Evolutionary conservation across 2,113 vertebrate genomes (phyloP), one percentile per base, ranked within the genome.

Genomic region (Lathamus discolor): DNA sequence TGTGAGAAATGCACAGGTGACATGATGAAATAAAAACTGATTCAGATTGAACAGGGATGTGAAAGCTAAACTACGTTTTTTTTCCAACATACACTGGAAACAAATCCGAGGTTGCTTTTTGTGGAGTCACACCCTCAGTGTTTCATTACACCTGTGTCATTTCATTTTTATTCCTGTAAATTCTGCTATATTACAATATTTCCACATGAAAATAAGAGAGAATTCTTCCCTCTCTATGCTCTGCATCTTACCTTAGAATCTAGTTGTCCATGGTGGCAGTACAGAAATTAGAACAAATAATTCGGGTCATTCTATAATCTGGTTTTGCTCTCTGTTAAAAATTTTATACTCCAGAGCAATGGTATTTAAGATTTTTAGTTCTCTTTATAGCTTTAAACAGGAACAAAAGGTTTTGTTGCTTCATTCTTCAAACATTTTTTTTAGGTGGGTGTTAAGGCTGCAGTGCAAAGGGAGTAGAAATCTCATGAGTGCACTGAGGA

Each of bases 401-500:
- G 75, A 87, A 49, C 11, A 78, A 44, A 46, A 73, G 23, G 28
- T 82, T 63, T 83, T 91, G 16, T 64, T 90, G 33, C 29, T 82
- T 78, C 17, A 11, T 63, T 76, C 33, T 88, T 69, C 64, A 33
- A 73, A 70, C n/a, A 2, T n/a, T 35, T 59, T 63, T 86, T 87
- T 77, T 82, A 99, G 99, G 69, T 99, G 99, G 99, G 88, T 97
- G 28, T 96, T 98, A 92, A 82, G 67, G 28, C 84, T 98, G 61
- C 93, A 74, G 63, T 98, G 98, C 73, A 85, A n/a, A 39, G 98
- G 98, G 61, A 97, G 97, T 80, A 97, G 98, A 59, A 98, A 99
- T 19, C 46, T 98, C n/a, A 85, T 99, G 86, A 41, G 96, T 7
- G 98, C 98, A 2, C 94, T 99, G 51, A 97, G 96, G 87, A 97